Base-by-base conservation (phyloP, 1,140 invertebrate species). In the Leptinotarsa defecta region DNA sequence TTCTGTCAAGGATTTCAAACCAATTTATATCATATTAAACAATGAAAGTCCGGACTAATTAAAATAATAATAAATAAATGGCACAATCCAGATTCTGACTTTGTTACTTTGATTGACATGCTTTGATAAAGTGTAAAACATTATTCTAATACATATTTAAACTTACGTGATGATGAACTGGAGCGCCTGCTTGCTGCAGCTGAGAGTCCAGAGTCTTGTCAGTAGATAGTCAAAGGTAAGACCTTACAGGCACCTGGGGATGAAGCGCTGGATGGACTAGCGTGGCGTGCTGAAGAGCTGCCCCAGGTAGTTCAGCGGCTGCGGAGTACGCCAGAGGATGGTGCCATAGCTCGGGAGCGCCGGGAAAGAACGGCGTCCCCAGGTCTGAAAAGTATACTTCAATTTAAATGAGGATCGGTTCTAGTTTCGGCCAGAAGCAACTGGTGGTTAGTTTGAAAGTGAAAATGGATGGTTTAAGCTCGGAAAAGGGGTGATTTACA, bases 141-240 rank as follows among this genome's bases (percentile, higher is more conserved):
- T 43, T 43, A 43, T 11, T 43, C 8, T 43, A 11, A 43, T 43
- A 5, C 3, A 11, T 43, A 43, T 8, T 43, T 11, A 64, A 34
- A 86, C 86, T 86, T 83, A 87, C 86, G 82, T 87, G 85, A 77
- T 86, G 84, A 80, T 84, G 84, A 79, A 83, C 88, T 85, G 88
- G 87, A 84, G 86, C 87, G 84, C 86, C 87, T 82, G 87, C 87
- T 79, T 83, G 82, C 78, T 85, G 83, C 77, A 84, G 76, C 85
- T 88, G 87, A 84, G 87, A 88, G 87, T 89, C 88, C 88, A 88
- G 86, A 86, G 88, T 86, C 92, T 93, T 94, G 90, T 94, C 93
- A 91, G 93, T 92, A 93, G 94, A 94, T 95, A 95, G 94, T 96
- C 94, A 96, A 92, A 96, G 94, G 92, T 95, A 96, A 89, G 94